phyloP scores from a whole-genome alignment of 2,888 invertebrate genomes.

The Limnephilus marmoratus region DNA sequence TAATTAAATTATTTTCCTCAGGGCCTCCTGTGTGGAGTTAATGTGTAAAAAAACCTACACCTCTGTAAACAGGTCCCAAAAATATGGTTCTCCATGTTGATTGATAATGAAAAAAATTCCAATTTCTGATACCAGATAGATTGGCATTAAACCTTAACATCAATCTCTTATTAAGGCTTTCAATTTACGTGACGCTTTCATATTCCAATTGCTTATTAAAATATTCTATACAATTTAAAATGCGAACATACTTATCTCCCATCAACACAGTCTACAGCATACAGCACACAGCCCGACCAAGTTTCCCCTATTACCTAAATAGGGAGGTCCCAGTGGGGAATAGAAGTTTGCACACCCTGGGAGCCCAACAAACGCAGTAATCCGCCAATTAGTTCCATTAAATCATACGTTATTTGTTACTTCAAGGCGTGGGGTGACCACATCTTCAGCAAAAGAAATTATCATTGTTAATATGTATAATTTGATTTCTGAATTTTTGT shows the following conservation, averaged over 20 bases:
- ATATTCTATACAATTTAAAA: not conserved
- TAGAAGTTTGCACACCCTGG: conserved; percentile 11
- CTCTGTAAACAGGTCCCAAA: no score
- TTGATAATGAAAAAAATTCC: no score
- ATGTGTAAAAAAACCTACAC: no score
- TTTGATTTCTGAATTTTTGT: no score
- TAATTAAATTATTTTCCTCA: no score
- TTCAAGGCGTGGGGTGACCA: conserved; percentile 40
- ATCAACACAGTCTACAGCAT: not conserved
- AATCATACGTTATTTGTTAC: conserved; percentile 63
- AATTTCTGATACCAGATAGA: not conserved
- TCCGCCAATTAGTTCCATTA: conserved; percentile 64
- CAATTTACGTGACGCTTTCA: not conserved
- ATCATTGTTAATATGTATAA: no score
- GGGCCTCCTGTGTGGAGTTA: no score
- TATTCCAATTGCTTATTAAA: not conserved
- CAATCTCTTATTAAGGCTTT: not conserved
- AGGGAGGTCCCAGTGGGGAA: conserved; percentile 9
- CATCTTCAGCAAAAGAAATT: not conserved
- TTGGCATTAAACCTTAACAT: not conserved
- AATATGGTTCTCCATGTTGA: no score
- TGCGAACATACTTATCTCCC: not conserved
- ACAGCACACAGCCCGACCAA: not conserved
- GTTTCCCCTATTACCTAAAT: not conserved
- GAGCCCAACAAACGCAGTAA: conserved; percentile 50